Evolutionary conservation across 1,140 invertebrate genomes (phyloP).

Genomic region (Eurosta solidaginis): DNA sequence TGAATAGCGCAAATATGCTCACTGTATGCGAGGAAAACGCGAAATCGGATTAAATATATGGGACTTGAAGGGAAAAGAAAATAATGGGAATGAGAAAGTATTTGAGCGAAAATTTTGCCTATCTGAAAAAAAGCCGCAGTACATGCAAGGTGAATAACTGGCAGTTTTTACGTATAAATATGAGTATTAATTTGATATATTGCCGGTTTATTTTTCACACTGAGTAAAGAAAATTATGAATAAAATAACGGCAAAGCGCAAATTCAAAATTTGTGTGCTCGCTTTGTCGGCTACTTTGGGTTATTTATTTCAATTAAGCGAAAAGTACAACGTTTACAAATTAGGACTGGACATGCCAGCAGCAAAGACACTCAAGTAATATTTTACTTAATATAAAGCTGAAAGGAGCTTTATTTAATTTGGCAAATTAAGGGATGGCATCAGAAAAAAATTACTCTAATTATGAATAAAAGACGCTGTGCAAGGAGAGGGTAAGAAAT

Average conservation of each 20-base stretch:
- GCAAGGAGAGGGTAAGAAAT: no score
- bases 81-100: not conserved
- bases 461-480: no score
- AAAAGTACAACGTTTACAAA: slow-evolving; percentile 14
- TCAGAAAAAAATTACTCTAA: no score
- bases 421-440: no score
- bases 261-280: not conserved
- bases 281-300: not conserved
- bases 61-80: not conserved
- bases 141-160: not conserved
- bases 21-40: no score
- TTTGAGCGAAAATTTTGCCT: not conserved
- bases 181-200: not conserved
- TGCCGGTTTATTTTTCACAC: not conserved
- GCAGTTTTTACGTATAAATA: not conserved
- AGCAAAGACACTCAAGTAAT: not conserved
- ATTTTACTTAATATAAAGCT: not conserved
- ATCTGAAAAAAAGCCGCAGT: not conserved
- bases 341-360: slow-evolving; percentile 11
- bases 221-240: not conserved
- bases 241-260: not conserved
- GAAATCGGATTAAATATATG: not conserved
- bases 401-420: not conserved
- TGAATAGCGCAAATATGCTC: no score
- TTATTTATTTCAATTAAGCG: slow-evolving; percentile 19